These are phyloP conservation scores for Neolamprologus kungweensis DNA, from an alignment of 2,113 vertebrate species.

Conservation along the genomic window DNA sequence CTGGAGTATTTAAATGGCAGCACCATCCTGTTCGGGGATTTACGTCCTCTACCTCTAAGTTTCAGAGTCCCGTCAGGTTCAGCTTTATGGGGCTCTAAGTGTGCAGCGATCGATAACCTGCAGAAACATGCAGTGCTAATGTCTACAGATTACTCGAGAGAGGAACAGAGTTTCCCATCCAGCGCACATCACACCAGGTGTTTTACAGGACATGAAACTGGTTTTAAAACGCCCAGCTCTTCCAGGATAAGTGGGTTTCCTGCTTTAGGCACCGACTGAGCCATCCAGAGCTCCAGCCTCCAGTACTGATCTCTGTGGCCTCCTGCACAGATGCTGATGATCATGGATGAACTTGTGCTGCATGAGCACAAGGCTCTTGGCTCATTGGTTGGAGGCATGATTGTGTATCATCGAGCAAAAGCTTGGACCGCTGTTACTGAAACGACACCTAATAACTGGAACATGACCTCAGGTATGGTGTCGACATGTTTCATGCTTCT, in stretches of 20 bases:
- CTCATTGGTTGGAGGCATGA: background rate
- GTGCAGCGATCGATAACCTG: background rate
- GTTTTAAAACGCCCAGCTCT: background rate
- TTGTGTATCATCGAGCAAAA: background rate
- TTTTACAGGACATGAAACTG: background rate
- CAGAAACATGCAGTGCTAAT: background rate
- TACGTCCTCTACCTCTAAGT: background rate
- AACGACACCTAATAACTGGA: background rate
- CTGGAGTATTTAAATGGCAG: background rate
- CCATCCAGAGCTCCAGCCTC: background rate
- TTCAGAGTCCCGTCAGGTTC: background rate
- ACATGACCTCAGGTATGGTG: background rate
- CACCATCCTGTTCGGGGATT: background rate
- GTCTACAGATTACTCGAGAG: background rate
- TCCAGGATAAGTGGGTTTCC: accelerated
- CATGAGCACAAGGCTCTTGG: background rate
- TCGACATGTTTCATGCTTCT: background rate
- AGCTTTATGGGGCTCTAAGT: background rate
- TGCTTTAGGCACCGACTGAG: background rate
- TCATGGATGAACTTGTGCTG: background rate
- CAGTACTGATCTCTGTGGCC: background rate
- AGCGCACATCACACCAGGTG: background rate
- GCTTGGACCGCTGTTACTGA: background rate
- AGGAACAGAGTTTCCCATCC: background rate
- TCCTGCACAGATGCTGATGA: background rate